These are phyloP conservation scores for Macheiramphus alcinus DNA, from an alignment of 2,113 vertebrate genomes.

Conservation along the genomic window DNA sequence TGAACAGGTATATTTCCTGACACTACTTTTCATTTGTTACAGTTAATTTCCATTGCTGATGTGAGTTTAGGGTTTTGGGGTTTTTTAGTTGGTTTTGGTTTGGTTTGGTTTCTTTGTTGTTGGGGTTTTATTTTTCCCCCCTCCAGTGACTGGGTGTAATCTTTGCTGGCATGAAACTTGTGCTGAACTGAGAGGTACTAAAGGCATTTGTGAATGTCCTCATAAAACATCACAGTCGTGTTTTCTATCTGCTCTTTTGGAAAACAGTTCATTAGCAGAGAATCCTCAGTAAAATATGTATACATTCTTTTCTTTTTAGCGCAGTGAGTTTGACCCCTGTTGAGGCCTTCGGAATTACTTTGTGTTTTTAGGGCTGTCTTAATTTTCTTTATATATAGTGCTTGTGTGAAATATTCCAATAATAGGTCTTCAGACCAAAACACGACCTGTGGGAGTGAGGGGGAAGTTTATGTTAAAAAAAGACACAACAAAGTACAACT, in stretches of 20 bases:
- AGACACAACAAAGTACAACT: neutral
- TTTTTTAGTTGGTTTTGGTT: neutral
- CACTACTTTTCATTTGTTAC: neutral
- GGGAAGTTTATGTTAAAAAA: neutral
- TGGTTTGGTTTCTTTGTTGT: neutral
- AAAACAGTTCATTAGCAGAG: neutral
- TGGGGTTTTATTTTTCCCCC: too few relatives aligned
- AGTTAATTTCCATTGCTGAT: neutral
- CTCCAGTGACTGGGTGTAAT: neutral
- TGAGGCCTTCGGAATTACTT: neutral
- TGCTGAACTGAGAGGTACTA: neutral
- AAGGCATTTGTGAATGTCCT: neutral
- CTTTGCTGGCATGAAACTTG: neutral
- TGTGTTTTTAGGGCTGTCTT: neutral
- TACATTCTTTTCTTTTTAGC: neutral
- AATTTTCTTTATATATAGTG: neutral
- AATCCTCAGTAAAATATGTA: neutral
- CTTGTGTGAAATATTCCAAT: neutral
- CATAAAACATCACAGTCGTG: neutral
- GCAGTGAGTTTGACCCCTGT: neutral
- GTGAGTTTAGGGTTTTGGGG: neutral
- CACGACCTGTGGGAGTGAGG: neutral
- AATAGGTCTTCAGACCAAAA: neutral
- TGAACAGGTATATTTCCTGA: neutral
- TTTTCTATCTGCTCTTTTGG: neutral